These are phyloP conservation scores for Muschampia plurimacula DNA, from an alignment of 2,888 invertebrate genomes.

Conservation along the genomic window DNA sequence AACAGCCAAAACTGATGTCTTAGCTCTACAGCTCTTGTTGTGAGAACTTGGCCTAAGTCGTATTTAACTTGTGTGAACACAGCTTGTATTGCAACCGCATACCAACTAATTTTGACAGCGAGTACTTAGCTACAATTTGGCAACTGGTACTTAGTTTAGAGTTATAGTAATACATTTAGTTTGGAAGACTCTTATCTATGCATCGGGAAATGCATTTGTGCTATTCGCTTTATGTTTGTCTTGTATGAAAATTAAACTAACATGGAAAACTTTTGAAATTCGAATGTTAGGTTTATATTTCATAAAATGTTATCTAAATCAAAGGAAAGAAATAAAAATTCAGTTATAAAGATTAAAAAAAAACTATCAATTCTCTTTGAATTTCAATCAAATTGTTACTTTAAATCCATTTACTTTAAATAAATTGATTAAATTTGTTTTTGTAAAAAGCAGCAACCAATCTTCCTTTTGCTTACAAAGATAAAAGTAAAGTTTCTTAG, in stretches of 20 bases:
- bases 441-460: background rate
- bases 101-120: constrained; percentile 80
- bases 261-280: background rate
- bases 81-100: constrained; percentile 78
- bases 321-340: too few relatives aligned
- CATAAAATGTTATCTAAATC: too few relatives aligned
- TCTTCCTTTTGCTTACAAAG: too few relatives aligned
- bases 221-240: background rate
- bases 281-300: too few relatives aligned
- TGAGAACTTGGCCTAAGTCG: constrained; percentile 69
- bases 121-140: constrained; percentile 61
- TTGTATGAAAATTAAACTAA: background rate
- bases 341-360: too few relatives aligned
- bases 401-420: too few relatives aligned
- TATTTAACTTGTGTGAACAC: constrained; percentile 78
- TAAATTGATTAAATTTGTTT: too few relatives aligned
- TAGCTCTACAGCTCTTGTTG: constrained; percentile 8
- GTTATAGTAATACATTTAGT: constrained; percentile 34
- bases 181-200: constrained; percentile 15
- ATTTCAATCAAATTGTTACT: too few relatives aligned
- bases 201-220: constrained; percentile 12
- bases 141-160: constrained; percentile 48
- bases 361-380: too few relatives aligned
- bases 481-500: background rate
- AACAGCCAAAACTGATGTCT: constrained; percentile 59